Conservation (phyloP, 2,113 vertebrate species). For the Alces alces region DNA sequence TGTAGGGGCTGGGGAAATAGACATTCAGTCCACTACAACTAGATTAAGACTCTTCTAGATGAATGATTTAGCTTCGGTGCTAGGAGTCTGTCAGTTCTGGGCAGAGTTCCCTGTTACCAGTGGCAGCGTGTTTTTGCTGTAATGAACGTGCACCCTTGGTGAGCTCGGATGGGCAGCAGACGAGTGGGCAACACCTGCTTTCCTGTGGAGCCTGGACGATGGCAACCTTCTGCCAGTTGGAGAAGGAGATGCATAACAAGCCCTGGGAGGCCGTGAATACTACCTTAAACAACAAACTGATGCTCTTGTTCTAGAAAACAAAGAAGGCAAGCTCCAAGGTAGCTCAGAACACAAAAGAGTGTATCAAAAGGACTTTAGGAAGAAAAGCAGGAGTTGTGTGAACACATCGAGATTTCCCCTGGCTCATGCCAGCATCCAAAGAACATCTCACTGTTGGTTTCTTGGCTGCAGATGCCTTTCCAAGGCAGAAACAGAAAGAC, state of each 20-base stretch:
- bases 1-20: not conserved
- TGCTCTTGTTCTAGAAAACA: not conserved
- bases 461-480: not conserved
- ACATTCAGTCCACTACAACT: not conserved
- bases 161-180: not conserved
- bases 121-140: not conserved
- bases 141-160: accelerated
- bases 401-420: not conserved
- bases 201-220: not conserved
- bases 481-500: not conserved
- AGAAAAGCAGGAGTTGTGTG: not conserved
- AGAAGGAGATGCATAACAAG: not conserved
- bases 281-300: not conserved
- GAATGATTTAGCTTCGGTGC: not conserved
- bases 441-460: not conserved
- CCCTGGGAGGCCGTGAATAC: not conserved
- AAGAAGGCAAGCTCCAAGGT: not conserved
- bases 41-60: not conserved
- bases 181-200: not conserved
- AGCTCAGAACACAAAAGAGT: not conserved
- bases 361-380: not conserved
- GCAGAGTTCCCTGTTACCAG: not conserved
- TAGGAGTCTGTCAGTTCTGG: not conserved
- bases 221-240: not conserved
- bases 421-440: not conserved